phyloP scores from a whole-genome alignment of 2,797 vertebrate species.

The Tapirus indicus region DNA sequence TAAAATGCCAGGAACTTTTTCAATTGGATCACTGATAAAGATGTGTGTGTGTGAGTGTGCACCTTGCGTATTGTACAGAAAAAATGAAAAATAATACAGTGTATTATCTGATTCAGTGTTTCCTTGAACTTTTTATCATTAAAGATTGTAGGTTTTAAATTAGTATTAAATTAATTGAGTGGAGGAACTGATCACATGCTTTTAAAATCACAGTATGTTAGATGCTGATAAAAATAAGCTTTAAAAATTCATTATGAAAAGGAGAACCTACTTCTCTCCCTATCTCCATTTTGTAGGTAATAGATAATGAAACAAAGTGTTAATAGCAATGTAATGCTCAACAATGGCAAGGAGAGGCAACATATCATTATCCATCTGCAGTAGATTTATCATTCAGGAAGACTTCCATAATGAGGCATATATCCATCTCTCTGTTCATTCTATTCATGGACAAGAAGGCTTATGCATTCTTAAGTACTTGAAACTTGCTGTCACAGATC shows the following conservation, averaged over 20 bases:
- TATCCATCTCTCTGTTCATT: constrained; percentile 63
- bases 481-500: constrained; percentile 74
- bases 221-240: constrained; percentile 59
- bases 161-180: constrained; percentile 54
- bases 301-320: constrained; percentile 71
- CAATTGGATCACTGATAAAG: constrained; percentile 4
- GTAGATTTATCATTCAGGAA: constrained; percentile 73
- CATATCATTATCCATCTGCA: constrained; percentile 80
- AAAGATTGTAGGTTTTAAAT: constrained; percentile 44
- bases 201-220: constrained; percentile 54
- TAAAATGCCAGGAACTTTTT: constrained; percentile 48
- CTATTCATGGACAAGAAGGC: constrained; percentile 71
- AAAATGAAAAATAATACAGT: background rate
- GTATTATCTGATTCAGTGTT: background rate
- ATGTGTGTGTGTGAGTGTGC: background rate
- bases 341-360: constrained; percentile 61
- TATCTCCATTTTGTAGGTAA: constrained; percentile 60
- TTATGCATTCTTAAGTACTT: constrained; percentile 77
- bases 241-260: constrained; percentile 50
- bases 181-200: background rate
- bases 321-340: constrained; percentile 68
- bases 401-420: constrained; percentile 47
- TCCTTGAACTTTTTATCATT: constrained; percentile 5
- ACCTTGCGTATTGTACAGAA: background rate
- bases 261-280: background rate